Evolutionary conservation across 2,888 invertebrate species (phyloP), one percentile per base, ranked within the genome.

Genomic region (Athalia circularis): DNA sequence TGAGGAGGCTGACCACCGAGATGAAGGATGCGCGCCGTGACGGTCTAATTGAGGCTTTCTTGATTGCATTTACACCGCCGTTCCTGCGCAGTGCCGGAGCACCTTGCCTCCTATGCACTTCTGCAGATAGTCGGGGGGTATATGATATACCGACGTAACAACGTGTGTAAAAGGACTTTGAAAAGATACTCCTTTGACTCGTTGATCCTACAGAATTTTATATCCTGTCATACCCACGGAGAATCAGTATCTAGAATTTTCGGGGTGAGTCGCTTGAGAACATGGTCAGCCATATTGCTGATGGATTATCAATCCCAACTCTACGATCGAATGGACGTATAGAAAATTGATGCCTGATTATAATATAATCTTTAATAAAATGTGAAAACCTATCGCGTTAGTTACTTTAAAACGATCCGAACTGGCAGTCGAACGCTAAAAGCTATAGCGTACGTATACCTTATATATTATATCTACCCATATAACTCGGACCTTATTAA

Each of bases 21-120:
- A 88, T 88, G 88, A 88, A 85, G 87, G 87, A 87, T 88, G 87
- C 85, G 86, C 88, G 86, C 85, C 87, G 88, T 88, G 88, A 88
- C 88, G 88, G 88, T 88, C 87, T 88, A 88, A 88, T 88, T 88
- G 87, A 87, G 88, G 88, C 85, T 86, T 87, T 87, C 88, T 88
- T 88, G 88, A 88, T 88, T 88, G 87, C 88, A 88, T 88, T 88
- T 88, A 88, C 88, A 88, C 88, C 88, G 87, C 83, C 82, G 84
- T 83, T 61, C 80, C 84, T 80, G 85, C 86, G 86, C 85, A 85
- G 86, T 80, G 86, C 84, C 4, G 54, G 54, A 11, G n/a, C n/a
- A 54, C n/a, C 8, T 54, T 11, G 9, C 29, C 43, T 9, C 29
- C 15, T 52, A 68, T 68, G 43, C 29, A 68, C 29, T 52, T n/a